Evolutionary conservation across 2,113 vertebrate genomes (phyloP).

Genomic region (Prionailurus bengalensis): DNA sequence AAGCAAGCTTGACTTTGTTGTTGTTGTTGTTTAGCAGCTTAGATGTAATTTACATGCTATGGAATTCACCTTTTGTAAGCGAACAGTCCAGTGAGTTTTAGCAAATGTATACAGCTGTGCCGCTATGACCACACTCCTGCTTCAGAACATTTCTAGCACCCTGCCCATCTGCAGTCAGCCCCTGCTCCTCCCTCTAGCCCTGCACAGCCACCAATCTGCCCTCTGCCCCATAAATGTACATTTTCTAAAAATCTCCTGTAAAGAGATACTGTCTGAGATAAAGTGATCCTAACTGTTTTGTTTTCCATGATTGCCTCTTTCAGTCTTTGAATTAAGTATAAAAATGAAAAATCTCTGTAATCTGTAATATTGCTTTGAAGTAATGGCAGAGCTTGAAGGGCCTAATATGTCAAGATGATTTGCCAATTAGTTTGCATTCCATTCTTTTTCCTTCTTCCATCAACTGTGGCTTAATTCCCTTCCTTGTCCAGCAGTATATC

Average conservation of each 20-base stretch:
- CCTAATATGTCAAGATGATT: not conserved
- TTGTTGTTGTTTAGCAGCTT: not conserved
- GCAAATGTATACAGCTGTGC: not conserved
- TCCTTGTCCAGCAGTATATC: not conserved
- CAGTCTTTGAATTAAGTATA: constrained; percentile 39
- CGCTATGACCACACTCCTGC: not conserved
- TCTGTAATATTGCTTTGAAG: not conserved
- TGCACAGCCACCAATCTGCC: not conserved
- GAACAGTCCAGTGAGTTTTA: not conserved
- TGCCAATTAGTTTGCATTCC: constrained; percentile 1
- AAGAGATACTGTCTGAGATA: constrained; percentile 21
- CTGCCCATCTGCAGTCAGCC: not conserved
- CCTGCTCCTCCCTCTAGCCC: not conserved
- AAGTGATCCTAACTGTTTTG: not conserved
- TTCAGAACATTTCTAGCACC: not conserved
- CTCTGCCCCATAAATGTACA: not conserved
- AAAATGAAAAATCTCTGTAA: constrained; percentile 30
- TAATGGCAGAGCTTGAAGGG: constrained; percentile 42
- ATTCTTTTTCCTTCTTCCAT: not conserved
- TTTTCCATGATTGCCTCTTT: not conserved
- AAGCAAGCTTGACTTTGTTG: not conserved
- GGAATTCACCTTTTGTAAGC: not conserved
- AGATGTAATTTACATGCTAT: not conserved
- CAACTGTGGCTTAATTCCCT: not conserved
- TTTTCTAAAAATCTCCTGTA: not conserved